Evolutionary conservation across 1,140 invertebrate genomes (phyloP).

Genomic region (Contarinia nasturtii): DNA sequence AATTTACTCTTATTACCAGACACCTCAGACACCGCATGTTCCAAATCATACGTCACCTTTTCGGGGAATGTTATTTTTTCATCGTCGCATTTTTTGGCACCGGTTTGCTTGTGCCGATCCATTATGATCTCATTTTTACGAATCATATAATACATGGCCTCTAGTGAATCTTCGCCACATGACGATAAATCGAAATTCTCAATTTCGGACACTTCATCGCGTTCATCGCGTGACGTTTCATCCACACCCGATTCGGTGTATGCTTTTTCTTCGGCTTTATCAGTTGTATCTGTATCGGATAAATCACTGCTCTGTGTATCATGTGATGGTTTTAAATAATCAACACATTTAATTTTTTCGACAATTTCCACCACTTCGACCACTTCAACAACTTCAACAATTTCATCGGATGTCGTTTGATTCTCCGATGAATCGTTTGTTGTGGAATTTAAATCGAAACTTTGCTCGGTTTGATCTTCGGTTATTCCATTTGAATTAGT

Average conservation of each 20-base stretch:
- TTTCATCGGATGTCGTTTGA: no score
- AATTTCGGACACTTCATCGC: conserved; percentile 1
- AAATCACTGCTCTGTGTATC: not conserved
- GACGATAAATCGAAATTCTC: conserved; percentile 6
- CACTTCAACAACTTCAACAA: no score
- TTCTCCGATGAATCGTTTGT: no score
- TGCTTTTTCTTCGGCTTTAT: conserved; percentile 2
- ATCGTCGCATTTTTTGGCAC: not conserved
- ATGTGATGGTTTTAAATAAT: not conserved
- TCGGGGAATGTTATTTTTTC: not conserved
- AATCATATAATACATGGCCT: conserved; percentile 10
- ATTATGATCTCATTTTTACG: conserved; percentile 11
- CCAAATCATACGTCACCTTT: not conserved
- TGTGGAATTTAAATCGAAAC: no score
- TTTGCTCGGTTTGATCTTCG: not conserved
- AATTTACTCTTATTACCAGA: no score
- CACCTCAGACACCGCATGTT: not conserved
- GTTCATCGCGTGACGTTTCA: conserved; percentile 1
- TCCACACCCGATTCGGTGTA: not conserved
- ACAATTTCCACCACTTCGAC: no score
- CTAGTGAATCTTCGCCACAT: conserved; percentile 8
- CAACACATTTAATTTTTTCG: not conserved
- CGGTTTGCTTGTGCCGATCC: conserved; percentile 9
- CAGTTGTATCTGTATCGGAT: conserved; percentile 1
- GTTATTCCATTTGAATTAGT: not conserved